These are phyloP conservation scores for Caenorhabditis parvicauda DNA, from an alignment of 2,888 invertebrate species.

Conservation along the genomic window DNA sequence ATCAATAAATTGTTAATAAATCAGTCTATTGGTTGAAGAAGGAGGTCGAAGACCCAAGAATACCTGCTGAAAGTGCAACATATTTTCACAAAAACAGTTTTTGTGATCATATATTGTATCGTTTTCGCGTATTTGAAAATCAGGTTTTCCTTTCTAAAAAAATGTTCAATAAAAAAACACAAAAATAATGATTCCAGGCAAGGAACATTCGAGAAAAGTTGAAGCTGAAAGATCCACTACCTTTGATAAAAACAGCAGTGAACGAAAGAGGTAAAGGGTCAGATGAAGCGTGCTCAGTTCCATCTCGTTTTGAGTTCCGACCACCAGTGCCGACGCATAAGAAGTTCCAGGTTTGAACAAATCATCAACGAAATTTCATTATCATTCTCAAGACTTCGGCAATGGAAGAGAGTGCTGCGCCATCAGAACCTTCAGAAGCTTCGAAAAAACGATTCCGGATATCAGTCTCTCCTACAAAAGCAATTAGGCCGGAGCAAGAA, in stretches of 20 bases:
- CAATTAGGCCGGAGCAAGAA: slow-evolving; percentile 16
- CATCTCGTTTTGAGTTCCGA: slow-evolving; percentile 1
- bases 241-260: slow-evolving; percentile 11
- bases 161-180: neutral
- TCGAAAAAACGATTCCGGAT: slow-evolving; percentile 54
- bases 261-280: slow-evolving; percentile 11
- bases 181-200: slow-evolving; percentile 14
- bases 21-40: too few relatives aligned
- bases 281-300: neutral
- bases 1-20: too few relatives aligned
- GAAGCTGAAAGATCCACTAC: slow-evolving; percentile 21
- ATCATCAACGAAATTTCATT: neutral
- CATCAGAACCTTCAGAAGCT: slow-evolving; percentile 8
- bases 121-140: too few relatives aligned
- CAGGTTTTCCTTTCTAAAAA: neutral
- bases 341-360: slow-evolving; percentile 21
- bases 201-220: slow-evolving; percentile 31
- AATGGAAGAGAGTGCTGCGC: slow-evolving; percentile 6
- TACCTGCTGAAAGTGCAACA: too few relatives aligned
- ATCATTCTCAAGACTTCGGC: slow-evolving; percentile 4
- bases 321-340: slow-evolving; percentile 30
- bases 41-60: too few relatives aligned
- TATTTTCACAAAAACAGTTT: slow-evolving; percentile 7
- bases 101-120: neutral
- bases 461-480: slow-evolving; percentile 57